A percentile compares a stretch with the other conserved stretches of the same genome.
Conservation (phyloP, 2,797 vertebrate species). For the Onychomys torridus region DNA sequence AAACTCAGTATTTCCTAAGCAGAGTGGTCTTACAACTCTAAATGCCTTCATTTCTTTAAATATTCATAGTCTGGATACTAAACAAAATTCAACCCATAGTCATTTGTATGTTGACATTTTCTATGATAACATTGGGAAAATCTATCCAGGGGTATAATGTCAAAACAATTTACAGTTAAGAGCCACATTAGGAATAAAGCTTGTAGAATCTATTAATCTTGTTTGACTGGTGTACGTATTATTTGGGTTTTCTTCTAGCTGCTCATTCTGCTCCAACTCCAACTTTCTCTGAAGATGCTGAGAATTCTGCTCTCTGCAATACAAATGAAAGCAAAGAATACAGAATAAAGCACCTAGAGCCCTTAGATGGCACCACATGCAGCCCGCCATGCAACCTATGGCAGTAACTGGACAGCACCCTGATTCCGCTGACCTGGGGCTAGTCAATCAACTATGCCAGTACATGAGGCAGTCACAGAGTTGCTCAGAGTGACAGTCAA, state of each 20-base stretch:
- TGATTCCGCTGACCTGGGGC: background rate
- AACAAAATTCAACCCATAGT: constrained; percentile 20
- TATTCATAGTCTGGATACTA: constrained; percentile 43
- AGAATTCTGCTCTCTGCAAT: background rate
- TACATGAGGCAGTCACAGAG: background rate
- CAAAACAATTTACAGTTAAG: constrained; percentile 9
- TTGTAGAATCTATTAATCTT: background rate
- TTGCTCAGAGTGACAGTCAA: background rate
- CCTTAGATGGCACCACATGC: background rate
- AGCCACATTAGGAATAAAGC: background rate
- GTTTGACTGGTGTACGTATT: background rate
- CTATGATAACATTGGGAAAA: background rate
- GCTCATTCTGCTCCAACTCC: constrained; percentile 10
- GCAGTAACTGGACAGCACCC: background rate
- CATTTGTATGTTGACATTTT: constrained; percentile 37
- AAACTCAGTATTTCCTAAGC: background rate
- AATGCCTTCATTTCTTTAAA: constrained; percentile 29
- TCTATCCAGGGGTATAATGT: background rate
- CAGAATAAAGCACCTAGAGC: background rate
- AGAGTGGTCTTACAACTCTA: background rate
- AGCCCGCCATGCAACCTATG: background rate
- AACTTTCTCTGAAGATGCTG: constrained; percentile 48
- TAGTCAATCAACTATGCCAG: constrained; percentile 4
- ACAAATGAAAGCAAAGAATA: constrained; percentile 21
- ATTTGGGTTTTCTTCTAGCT: constrained; percentile 10